Evolutionary conservation across 2,797 vertebrate species (phyloP), one percentile per base, ranked within the genome.

Genomic region (Poecilia velifera): DNA sequence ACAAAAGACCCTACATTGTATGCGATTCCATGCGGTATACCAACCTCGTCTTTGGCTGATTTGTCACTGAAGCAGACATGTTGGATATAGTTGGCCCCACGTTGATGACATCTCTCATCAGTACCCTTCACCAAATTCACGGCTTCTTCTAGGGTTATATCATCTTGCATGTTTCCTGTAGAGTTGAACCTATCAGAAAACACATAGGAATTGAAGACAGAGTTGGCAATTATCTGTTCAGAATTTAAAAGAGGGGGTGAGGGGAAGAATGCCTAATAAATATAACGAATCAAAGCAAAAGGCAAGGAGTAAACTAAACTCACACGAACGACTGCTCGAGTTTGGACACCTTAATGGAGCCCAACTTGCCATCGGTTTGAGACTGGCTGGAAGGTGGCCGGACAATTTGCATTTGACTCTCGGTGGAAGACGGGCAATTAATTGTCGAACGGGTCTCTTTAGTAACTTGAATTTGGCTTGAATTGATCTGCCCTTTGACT

Each of bases 51-150:
- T 86, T 98, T 99, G 91, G 96, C 87, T 2, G 72, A 77, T 18
- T 98, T 97, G 0, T 98, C 96, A 76, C 95, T 97, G 92, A 94
- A 99, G 90, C 97, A 97, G 88, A 91, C 89, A 74, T 98, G 96
- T 85, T 99, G 98, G 84, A 99, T 98, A 89, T 96, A 97, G 71
- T 95, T 96, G 82, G 98, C 97, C 55, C 98, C 98, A 45, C 93
- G 95, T 73, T 95, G 95, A 87, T 98, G 96, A 78, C 88, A 90
- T 72, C 89, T 96, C 80, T 97, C 95, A 2, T 97, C 95, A 0
- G 88, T 47, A 39, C 86, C 91, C 72, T 90, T 94, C 78, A 99
- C 94, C 68, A 94, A 94, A 6, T 95, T 93, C 57, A 98, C 96
- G 0, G 98, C 98, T 88, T 96, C 95, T 78, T 95, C 93, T 2